Conservation (phyloP, 2,113 vertebrate species). For the Orcinus orca region DNA sequence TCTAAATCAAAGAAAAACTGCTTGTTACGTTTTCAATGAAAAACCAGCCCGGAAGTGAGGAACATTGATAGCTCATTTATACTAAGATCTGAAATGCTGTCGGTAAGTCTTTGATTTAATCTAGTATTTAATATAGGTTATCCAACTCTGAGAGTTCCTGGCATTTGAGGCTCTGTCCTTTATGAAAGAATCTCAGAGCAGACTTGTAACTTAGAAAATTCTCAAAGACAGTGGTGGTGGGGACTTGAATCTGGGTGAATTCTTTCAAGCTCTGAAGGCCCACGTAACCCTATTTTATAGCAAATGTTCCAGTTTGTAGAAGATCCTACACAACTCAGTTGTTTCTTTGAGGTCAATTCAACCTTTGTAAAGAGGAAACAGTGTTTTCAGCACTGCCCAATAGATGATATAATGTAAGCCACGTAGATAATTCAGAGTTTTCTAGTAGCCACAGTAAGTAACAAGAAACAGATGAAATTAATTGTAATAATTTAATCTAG, state of each 20-base stretch:
- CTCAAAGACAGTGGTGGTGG: neutral
- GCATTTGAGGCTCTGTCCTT: neutral
- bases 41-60: neutral
- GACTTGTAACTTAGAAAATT: neutral
- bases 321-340: neutral
- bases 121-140: neutral
- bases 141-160: neutral
- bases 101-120: neutral
- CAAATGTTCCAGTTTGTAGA: neutral
- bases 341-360: neutral
- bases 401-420: neutral
- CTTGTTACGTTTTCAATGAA: neutral
- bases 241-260: neutral
- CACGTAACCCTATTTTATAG: neutral
- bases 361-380: neutral
- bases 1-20: neutral
- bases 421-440: neutral
- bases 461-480: neutral
- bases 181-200: neutral
- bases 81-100: slow-evolving; percentile 15
- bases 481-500: neutral
- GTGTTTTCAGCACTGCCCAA: neutral
- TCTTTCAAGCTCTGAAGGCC: neutral
- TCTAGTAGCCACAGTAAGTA: neutral
- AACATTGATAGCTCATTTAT: neutral